Conservation (phyloP, 2,113 vertebrate genomes). For the Casuarius casuarius region DNA sequence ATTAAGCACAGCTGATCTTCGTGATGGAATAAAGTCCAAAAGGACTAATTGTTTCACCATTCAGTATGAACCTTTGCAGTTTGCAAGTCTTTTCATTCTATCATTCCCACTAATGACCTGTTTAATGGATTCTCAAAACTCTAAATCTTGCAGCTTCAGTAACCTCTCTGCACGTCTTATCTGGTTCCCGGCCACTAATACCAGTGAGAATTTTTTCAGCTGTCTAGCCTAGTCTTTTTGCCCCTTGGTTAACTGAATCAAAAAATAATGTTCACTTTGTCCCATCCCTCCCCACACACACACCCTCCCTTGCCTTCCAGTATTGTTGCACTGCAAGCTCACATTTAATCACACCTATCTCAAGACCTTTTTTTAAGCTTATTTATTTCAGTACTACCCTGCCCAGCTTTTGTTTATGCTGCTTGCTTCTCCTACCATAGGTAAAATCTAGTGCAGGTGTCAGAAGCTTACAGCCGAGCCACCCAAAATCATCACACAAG, state of each 20-base stretch:
- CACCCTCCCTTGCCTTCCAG: background rate
- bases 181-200: background rate
- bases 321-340: background rate
- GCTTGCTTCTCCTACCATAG: background rate
- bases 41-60: background rate
- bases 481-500: background rate
- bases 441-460: background rate
- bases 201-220: background rate
- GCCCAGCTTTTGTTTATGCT: background rate
- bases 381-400: background rate
- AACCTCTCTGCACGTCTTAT: background rate
- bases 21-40: background rate
- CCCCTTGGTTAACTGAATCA: background rate
- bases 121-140: background rate
- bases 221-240: background rate
- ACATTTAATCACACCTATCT: background rate
- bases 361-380: background rate
- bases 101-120: background rate
- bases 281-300: background rate
- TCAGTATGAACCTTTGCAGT: background rate
- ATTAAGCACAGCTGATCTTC: background rate
- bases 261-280: background rate
- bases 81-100: background rate
- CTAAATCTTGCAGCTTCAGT: background rate
- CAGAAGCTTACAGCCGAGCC: too few species aligned